Conservation (phyloP, 2,888 invertebrate species). For the Alviniconcha strummeri region DNA sequence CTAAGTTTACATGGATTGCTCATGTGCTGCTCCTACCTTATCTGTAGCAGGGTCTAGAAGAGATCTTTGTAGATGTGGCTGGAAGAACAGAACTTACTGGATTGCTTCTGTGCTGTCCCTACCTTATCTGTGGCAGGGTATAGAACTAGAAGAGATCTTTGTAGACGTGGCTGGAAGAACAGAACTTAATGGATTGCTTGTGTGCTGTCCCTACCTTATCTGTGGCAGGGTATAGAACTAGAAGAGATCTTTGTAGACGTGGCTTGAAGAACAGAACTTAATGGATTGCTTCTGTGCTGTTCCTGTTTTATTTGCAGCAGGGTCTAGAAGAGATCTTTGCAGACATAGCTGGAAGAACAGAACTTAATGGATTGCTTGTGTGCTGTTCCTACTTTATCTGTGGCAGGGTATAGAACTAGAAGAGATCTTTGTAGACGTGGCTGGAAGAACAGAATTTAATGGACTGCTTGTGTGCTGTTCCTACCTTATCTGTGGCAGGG, state of each 20-base stretch:
- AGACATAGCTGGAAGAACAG: slow-evolving; percentile 68
- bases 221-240: slow-evolving; percentile 63
- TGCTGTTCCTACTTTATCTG: no score
- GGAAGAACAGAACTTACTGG: slow-evolving; percentile 66
- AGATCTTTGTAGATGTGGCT: slow-evolving; percentile 69
- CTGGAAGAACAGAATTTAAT: no score
- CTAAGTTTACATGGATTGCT: slow-evolving; percentile 58
- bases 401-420: no score
- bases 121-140: slow-evolving; percentile 66
- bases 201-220: slow-evolving; percentile 56
- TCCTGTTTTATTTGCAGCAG: slow-evolving; percentile 62
- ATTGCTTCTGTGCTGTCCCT: background rate
- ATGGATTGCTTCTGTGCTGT: no score
- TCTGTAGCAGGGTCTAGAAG: slow-evolving; percentile 64
- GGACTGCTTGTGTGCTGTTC: background rate
- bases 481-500: slow-evolving; percentile 64
- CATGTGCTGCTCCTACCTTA: slow-evolving; percentile 52
- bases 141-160: slow-evolving; percentile 70
- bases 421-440: slow-evolving; percentile 56
- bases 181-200: no score
- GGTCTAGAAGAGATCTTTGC: slow-evolving; percentile 69
- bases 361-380: no score
- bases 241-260: slow-evolving; percentile 69
- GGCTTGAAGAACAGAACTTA: slow-evolving; percentile 70
- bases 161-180: no score